Conservation (phyloP, 1,140 invertebrate species). For the Trissolcus basalis region DNA sequence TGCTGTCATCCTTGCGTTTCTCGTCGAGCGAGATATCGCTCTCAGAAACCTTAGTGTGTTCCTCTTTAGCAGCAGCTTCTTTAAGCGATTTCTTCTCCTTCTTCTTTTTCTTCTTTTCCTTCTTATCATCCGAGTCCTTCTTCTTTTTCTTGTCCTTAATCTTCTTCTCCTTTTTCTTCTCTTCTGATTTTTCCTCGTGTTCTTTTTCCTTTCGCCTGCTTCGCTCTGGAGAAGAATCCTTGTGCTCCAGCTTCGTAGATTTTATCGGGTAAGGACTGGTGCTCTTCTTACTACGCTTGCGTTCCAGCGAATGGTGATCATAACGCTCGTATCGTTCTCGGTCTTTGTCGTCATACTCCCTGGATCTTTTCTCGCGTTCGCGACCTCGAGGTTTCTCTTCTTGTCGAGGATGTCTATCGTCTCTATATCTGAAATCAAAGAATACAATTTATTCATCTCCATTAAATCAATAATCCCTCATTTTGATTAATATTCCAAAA, state of each 20-base stretch:
- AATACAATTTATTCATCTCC: not conserved
- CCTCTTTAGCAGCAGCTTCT: constrained; percentile 64
- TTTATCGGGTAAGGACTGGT: constrained; percentile 66
- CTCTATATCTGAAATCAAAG: constrained; percentile 65
- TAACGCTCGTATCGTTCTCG: constrained; percentile 70
- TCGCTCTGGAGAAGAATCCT: constrained; percentile 70
- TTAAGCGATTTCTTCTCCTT: constrained; percentile 72
- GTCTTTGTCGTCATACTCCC: constrained; percentile 65
- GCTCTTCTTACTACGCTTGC: constrained; percentile 67
- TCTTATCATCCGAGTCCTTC: constrained; percentile 71
- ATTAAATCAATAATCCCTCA: not conserved
- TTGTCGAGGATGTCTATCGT: constrained; percentile 64
- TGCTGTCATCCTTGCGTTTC: constrained; percentile 36
- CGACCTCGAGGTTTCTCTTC: constrained; percentile 65
- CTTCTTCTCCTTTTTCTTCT: constrained; percentile 76
- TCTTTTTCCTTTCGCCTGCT: constrained; percentile 74
- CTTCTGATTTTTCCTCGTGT: constrained; percentile 68
- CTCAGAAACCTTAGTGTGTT: constrained; percentile 70
- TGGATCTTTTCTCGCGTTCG: constrained; percentile 62
- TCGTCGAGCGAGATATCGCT: constrained; percentile 58
- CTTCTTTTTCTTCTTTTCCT: constrained; percentile 75
- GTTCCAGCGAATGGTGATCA: constrained; percentile 66
- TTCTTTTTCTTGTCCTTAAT: constrained; percentile 77
- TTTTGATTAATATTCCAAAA: not conserved
- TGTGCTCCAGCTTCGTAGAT: constrained; percentile 59